Percentiles rank a stretch among this genome's conserved stretches.
phyloP scores from a whole-genome alignment of 2,797 vertebrate species.

The Ciconia nigra region DNA sequence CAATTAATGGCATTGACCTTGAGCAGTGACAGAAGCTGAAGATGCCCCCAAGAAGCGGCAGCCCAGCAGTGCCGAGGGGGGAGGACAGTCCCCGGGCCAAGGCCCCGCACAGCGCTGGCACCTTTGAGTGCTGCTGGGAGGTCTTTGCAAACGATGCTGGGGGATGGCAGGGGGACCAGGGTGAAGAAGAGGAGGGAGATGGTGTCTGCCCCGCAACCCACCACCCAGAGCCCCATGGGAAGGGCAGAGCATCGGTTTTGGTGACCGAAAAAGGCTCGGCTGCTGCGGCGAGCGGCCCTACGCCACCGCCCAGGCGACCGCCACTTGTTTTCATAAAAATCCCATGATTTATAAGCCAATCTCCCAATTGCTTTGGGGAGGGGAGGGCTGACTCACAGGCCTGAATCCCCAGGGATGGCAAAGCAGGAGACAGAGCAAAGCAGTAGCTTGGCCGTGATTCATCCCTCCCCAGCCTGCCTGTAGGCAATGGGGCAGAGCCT shows the following conservation, averaged over 20 bases:
- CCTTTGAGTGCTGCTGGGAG: not conserved
- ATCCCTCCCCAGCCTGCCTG: not conserved
- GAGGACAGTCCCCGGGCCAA: fast-evolving
- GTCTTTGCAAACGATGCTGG: not conserved
- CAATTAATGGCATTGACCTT: conserved; percentile 65
- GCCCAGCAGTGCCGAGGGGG: fast-evolving
- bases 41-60: not conserved
- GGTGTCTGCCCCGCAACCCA: not conserved
- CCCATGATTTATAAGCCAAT: conserved; percentile 10
- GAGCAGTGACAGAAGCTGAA: not conserved
- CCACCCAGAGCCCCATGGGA: not conserved
- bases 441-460: fast-evolving
- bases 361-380: not conserved
- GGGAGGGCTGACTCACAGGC: not conserved
- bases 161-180: not conserved
- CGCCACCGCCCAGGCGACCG: fast-evolving
- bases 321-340: not conserved
- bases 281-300: not conserved
- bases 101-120: fast-evolving
- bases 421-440: not conserved
- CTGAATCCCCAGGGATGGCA: not conserved
- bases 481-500: not conserved
- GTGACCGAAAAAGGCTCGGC: fast-evolving
- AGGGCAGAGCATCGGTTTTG: not conserved
- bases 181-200: not conserved